phyloP scores from a whole-genome alignment of 2,888 invertebrate genomes.

The Neoscelio sp. region DNA sequence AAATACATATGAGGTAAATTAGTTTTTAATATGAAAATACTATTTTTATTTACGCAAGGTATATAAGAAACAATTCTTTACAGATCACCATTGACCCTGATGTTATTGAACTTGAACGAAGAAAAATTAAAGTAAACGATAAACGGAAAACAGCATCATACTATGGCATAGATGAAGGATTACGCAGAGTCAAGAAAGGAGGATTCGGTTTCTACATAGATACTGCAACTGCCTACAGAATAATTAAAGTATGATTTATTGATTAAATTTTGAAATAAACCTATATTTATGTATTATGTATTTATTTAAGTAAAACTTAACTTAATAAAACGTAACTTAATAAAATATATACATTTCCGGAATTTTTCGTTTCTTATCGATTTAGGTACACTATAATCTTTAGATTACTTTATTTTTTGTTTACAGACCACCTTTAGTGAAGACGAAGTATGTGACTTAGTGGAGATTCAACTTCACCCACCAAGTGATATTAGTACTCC shows the following conservation, averaged over 20 bases:
- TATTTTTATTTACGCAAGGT: too few species aligned
- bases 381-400: too few species aligned
- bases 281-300: too few species aligned
- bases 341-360: too few species aligned
- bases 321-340: too few species aligned
- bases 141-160: conserved; percentile 70
- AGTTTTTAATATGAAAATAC: too few species aligned
- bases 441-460: conserved; percentile 87
- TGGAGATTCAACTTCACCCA: conserved; percentile 82
- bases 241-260: conserved; percentile 83
- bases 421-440: conserved; percentile 85
- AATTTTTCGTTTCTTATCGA: too few species aligned
- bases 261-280: too few species aligned
- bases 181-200: conserved; percentile 86
- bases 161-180: conserved; percentile 85
- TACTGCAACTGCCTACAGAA: conserved; percentile 87
- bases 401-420: too few species aligned
- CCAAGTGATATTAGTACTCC: conserved; percentile 72
- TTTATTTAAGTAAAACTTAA: background rate
- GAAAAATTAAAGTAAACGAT: conserved; percentile 83
- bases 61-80: too few species aligned
- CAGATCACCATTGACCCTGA: conserved; percentile 87
- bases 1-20: too few species aligned
- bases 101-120: conserved; percentile 85
- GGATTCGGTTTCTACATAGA: conserved; percentile 90